Conservation (phyloP, 2,797 vertebrate genomes). For the Rhabdophis nuchalis region DNA sequence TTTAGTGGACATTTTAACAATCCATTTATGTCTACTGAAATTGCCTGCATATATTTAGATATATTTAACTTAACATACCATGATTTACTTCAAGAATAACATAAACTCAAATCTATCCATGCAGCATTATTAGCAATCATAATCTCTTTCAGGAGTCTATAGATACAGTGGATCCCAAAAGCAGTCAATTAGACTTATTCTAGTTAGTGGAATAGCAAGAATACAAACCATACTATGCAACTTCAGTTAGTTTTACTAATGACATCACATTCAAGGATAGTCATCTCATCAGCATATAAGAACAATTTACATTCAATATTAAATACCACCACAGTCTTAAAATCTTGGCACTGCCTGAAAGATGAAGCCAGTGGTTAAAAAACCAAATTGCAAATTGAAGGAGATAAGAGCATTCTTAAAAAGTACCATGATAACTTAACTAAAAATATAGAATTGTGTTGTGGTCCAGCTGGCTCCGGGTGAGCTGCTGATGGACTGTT, state of each 20-base stretch:
- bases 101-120: neutral
- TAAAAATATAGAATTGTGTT: neutral
- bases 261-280: neutral
- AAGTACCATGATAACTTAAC: neutral
- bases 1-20: neutral
- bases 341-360: neutral
- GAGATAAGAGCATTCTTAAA: neutral
- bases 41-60: neutral
- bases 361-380: neutral
- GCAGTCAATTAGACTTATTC: neutral
- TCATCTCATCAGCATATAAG: neutral
- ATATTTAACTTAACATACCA: neutral
- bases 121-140: neutral
- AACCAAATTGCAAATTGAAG: neutral
- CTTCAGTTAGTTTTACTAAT: neutral
- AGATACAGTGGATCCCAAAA: neutral
- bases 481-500: too few relatives aligned
- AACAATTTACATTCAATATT: neutral
- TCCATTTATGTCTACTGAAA: neutral
- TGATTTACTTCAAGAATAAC: neutral
- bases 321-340: neutral
- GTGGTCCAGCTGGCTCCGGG: too few relatives aligned
- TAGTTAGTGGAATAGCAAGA: neutral
- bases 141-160: neutral
- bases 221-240: neutral